Percentiles rank a stretch among this genome's conserved stretches.
Evolutionary conservation across 2,113 vertebrate species (phyloP).

Genomic region (Brachyhypopomus gauderio): DNA sequence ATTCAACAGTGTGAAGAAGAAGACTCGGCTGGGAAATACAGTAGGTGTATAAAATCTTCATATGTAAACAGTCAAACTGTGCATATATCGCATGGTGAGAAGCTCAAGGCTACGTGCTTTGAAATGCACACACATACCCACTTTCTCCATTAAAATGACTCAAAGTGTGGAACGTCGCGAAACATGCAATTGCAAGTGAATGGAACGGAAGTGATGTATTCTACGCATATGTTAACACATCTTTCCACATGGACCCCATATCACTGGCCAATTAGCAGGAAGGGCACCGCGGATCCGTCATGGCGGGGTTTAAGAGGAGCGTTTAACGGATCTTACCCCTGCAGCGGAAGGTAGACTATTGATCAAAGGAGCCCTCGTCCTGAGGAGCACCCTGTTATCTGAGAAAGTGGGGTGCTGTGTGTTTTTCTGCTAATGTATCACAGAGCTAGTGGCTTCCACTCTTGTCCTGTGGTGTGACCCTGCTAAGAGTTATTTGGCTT

Average conservation of each 20-base stretch:
- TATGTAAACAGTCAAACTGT: too few relatives aligned
- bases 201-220: not conserved
- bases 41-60: too few relatives aligned
- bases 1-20: too few relatives aligned
- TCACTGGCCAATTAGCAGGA: conserved; percentile 14
- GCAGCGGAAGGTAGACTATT: conserved; percentile 31
- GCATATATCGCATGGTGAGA: too few relatives aligned
- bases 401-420: not conserved
- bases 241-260: not conserved
- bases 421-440: conserved; percentile 42
- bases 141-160: not conserved
- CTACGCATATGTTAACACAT: too few relatives aligned
- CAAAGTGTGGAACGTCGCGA: too few relatives aligned
- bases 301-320: not conserved
- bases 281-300: not conserved
- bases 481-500: conserved; percentile 33
- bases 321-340: conserved; percentile 17
- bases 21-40: too few relatives aligned
- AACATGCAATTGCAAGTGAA: too few relatives aligned
- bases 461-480: conserved; percentile 27
- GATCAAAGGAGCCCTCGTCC: conserved; percentile 33
- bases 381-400: conserved; percentile 15
- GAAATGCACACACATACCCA: not conserved
- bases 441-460: conserved; percentile 27
- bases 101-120: not conserved